These are phyloP conservation scores for Sinocyclocheilus maitianheensis DNA, from an alignment of 2,113 vertebrate species.

Conservation along the genomic window DNA sequence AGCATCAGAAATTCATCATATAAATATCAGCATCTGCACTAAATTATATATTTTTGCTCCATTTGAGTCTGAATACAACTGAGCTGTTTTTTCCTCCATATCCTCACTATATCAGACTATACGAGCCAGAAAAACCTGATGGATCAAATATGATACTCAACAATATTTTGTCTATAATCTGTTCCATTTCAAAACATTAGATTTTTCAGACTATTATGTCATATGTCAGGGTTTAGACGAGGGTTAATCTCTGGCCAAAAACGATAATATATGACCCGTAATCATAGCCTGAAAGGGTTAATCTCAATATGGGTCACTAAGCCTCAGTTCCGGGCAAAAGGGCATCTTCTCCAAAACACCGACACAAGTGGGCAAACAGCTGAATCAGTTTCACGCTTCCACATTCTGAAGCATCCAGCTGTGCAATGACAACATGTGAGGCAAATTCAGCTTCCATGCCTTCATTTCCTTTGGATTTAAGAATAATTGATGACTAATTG, in stretches of 20 bases:
- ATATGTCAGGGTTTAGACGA: too few relatives aligned
- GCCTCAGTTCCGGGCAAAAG: background rate
- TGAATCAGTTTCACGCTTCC: conserved; percentile 4
- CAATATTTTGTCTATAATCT: too few relatives aligned
- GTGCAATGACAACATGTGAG: background rate
- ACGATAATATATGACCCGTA: background rate
- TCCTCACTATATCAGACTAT: too few relatives aligned
- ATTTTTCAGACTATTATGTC: too few relatives aligned
- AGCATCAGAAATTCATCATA: background rate
- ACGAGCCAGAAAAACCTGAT: too few relatives aligned
- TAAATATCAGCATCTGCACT: too few relatives aligned
- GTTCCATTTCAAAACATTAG: background rate
- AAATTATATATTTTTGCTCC: too few relatives aligned
- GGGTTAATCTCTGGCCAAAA: background rate
- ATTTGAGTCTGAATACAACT: background rate
- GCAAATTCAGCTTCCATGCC: too few relatives aligned
- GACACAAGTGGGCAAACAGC: background rate
- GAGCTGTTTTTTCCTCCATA: too few relatives aligned
- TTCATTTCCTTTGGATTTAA: background rate
- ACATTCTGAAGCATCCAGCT: background rate
- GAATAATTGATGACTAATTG: background rate
- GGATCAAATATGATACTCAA: background rate
- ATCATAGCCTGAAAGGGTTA: background rate
- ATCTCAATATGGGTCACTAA: background rate
- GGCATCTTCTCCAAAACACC: background rate